phyloP scores from a whole-genome alignment of 2,113 vertebrate genomes.

The Cynocephalus volans region DNA sequence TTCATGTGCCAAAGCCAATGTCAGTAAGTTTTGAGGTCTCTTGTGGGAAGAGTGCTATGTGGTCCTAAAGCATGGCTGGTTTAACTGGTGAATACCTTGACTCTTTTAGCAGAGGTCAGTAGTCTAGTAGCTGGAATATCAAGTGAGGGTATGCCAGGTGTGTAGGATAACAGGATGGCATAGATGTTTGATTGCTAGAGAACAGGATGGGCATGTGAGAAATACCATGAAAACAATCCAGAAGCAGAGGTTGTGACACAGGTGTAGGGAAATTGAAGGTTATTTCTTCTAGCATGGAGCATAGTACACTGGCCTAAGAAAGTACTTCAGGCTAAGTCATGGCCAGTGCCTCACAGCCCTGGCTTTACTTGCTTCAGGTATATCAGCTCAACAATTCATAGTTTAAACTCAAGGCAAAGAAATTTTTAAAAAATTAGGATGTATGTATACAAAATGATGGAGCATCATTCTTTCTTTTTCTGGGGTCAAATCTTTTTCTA shows the following conservation, averaged over 20 bases:
- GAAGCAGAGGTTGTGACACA: background rate
- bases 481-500: slow-evolving; percentile 82
- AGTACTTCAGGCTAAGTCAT: background rate
- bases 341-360: background rate
- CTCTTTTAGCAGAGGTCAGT: slow-evolving; percentile 42
- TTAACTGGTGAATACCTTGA: slow-evolving; percentile 33
- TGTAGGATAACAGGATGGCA: background rate
- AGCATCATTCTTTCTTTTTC: slow-evolving; percentile 10
- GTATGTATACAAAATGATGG: background rate
- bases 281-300: background rate
- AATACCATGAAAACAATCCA: background rate
- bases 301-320: background rate
- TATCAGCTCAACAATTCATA: background rate
- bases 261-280: accelerated
- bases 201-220: slow-evolving; percentile 17
- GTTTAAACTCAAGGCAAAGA: slow-evolving; percentile 30
- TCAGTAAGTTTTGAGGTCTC: slow-evolving; percentile 61
- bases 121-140: background rate
- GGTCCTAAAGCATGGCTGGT: background rate
- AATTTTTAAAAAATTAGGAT: background rate
- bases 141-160: slow-evolving; percentile 28
- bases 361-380: background rate
- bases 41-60: slow-evolving; percentile 39
- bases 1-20: slow-evolving; percentile 57
- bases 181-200: background rate